A percentile compares a stretch with the other conserved stretches of the same genome.
Conservation (phyloP, 2,113 vertebrate genomes). For the Brienomyrus brachyistius region DNA sequence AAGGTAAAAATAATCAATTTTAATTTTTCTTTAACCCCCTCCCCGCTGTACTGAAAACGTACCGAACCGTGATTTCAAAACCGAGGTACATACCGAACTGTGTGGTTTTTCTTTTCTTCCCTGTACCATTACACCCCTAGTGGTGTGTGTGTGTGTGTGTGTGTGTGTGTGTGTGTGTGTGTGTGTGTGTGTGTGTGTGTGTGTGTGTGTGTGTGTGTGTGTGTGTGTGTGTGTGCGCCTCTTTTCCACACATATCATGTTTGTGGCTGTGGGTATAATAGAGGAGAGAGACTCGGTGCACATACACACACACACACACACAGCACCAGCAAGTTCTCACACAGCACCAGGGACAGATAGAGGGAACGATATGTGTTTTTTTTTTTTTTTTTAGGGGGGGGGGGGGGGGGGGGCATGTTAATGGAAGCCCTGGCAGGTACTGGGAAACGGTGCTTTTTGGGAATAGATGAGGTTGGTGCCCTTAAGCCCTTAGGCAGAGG, state of each 20-base stretch:
- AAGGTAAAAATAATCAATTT: no score
- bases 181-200: no score
- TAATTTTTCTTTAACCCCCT: no score
- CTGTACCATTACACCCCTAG: no score
- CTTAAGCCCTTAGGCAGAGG: neutral
- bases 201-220: neutral
- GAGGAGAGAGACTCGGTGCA: neutral
- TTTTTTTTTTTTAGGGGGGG: no score
- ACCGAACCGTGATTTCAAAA: no score
- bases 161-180: neutral
- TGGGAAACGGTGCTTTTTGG: neutral
- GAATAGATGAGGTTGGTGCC: neutral
- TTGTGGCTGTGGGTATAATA: neutral
- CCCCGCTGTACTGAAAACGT: no score
- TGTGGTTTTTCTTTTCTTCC: no score
- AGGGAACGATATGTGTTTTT: neutral
- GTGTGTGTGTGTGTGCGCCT: no score
- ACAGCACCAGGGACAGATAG: neutral
- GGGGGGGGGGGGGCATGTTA: neutral
- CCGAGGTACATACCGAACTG: no score
- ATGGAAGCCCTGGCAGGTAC: neutral
- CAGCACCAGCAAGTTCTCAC: neutral
- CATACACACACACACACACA: no score
- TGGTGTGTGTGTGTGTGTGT: no score
- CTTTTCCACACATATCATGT: neutral